phyloP scores from a whole-genome alignment of 2,888 invertebrate species.

The Dyspetes luteomarginatus region DNA sequence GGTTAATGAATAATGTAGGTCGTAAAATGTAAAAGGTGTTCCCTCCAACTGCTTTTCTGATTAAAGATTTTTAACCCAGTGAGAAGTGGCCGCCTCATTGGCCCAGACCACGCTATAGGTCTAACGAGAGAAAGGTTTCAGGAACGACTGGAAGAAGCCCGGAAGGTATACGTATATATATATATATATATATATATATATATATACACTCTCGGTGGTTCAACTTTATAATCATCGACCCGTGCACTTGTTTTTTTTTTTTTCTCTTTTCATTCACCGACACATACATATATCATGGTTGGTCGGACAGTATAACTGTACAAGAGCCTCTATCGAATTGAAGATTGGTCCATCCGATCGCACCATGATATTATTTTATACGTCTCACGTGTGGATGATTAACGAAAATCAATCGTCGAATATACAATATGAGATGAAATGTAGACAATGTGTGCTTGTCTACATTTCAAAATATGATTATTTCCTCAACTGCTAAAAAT shows the following conservation, averaged over 20 bases:
- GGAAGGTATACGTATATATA: slow-evolving; percentile 45
- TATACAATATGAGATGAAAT: neutral
- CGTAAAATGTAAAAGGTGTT: slow-evolving; percentile 42
- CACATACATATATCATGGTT: slow-evolving; percentile 47
- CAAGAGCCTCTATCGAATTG: slow-evolving; percentile 53
- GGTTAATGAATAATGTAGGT: slow-evolving; percentile 53
- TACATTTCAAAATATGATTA: neutral
- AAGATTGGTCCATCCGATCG: slow-evolving; percentile 45
- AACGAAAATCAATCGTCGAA: slow-evolving; percentile 23
- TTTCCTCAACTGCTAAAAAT: neutral
- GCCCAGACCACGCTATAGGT: slow-evolving; percentile 39
- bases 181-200: neutral
- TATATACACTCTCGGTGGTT: slow-evolving; percentile 38
- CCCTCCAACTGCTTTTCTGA: slow-evolving; percentile 25
- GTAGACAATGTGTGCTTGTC: too few species aligned
- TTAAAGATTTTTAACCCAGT: slow-evolving; percentile 28
- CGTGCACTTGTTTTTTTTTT: slow-evolving; percentile 42
- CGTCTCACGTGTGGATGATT: slow-evolving; percentile 22
- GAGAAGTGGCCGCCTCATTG: neutral
- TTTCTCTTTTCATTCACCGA: slow-evolving; percentile 33
- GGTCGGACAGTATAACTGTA: slow-evolving; percentile 58
- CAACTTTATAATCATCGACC: slow-evolving; percentile 59
- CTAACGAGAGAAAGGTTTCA: slow-evolving; percentile 65
- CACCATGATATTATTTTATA: slow-evolving; percentile 3
- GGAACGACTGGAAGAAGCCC: slow-evolving; percentile 52